These are phyloP conservation scores for Plecotus auritus DNA, from an alignment of 2,113 vertebrate species.

Conservation along the genomic window DNA sequence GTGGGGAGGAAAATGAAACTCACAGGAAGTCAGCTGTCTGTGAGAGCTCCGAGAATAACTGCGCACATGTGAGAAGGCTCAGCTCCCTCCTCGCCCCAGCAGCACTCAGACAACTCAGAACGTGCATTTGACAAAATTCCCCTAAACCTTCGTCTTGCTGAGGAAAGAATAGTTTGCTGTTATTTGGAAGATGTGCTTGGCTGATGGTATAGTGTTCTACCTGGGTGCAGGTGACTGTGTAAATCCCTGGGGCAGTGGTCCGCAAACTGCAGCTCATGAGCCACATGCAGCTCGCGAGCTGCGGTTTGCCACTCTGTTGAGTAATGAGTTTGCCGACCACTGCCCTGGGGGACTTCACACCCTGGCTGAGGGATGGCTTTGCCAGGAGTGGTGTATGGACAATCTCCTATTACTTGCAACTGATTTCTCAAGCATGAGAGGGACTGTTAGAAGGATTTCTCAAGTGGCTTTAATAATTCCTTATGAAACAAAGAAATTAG, in stretches of 20 bases:
- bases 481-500: neutral
- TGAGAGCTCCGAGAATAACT: too few relatives aligned
- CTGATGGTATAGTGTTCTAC: accelerated
- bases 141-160: neutral
- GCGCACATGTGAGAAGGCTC: accelerated
- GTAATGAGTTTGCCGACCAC: too few relatives aligned
- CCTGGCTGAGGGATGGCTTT: neutral
- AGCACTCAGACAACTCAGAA: too few relatives aligned
- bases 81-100: accelerated
- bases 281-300: too few relatives aligned
- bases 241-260: too few relatives aligned
- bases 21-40: accelerated
- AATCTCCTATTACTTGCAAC: neutral
- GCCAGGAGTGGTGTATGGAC: neutral
- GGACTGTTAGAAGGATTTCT: accelerated
- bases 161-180: neutral
- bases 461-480: neutral
- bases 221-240: neutral
- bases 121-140: neutral
- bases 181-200: neutral
- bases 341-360: accelerated
- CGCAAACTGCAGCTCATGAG: too few relatives aligned
- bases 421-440: neutral
- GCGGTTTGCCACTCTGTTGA: too few relatives aligned
- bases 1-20: neutral